A percentile compares a stretch with the other conserved stretches of the same genome.
phyloP scores from a whole-genome alignment of 2,888 invertebrate genomes.

The Urechis unicinctus region DNA sequence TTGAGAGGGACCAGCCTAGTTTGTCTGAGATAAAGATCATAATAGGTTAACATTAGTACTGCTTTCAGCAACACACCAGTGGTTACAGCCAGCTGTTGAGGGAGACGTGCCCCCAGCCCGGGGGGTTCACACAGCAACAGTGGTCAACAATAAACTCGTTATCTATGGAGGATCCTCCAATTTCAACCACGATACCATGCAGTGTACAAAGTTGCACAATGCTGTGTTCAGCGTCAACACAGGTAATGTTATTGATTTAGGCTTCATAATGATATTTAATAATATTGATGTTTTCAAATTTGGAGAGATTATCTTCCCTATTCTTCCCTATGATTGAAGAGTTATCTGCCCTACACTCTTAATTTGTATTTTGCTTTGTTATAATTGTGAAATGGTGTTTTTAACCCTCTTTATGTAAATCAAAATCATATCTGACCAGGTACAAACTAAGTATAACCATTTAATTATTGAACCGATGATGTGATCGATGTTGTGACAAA shows the following conservation, averaged over 20 bases:
- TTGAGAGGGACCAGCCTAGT: too few species aligned
- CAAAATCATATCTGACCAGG: too few species aligned
- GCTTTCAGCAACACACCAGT: conserved; percentile 32
- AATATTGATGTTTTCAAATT: too few species aligned
- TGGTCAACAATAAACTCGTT: conserved; percentile 32
- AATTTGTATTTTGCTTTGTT: too few species aligned
- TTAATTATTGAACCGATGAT: too few species aligned
- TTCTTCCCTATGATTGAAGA: too few species aligned
- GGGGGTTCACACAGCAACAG: conserved; percentile 35
- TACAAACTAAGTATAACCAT: too few species aligned
- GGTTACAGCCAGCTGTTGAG: conserved; percentile 34
- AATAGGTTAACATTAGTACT: background rate
- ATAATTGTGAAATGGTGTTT: too few species aligned
- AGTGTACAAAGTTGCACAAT: conserved; percentile 21
- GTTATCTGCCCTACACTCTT: too few species aligned
- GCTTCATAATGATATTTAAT: background rate
- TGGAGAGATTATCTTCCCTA: too few species aligned
- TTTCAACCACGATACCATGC: conserved; percentile 36
- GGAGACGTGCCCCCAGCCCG: conserved; percentile 31
- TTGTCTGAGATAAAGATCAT: background rate
- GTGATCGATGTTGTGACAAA: too few species aligned
- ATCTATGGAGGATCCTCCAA: conserved; percentile 41
- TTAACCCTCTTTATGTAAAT: too few species aligned
- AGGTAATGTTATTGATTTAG: background rate
- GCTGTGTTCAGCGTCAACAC: background rate